These are phyloP conservation scores for Sesia bembeciformis DNA, from an alignment of 2,888 invertebrate genomes.

Conservation along the genomic window DNA sequence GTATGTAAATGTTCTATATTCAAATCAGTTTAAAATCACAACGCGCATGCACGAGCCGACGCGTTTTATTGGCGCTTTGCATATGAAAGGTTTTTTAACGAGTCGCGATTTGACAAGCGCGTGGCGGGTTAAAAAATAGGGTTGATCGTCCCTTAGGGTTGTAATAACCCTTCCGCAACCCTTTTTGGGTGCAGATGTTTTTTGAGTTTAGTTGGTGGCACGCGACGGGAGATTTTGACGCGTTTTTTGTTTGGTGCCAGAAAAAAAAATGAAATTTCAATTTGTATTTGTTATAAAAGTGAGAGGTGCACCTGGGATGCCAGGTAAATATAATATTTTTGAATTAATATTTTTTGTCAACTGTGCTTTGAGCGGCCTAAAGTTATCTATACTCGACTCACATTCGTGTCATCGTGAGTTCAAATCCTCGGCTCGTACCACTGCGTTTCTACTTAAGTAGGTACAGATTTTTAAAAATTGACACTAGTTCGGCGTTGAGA, in stretches of 20 bases:
- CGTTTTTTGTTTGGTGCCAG: slow-evolving; percentile 26
- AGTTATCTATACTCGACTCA: no score
- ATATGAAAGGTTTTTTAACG: slow-evolving; percentile 39
- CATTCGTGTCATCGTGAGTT: no score
- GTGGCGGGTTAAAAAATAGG: slow-evolving; percentile 30
- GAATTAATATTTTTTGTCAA: no score
- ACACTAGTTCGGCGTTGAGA: no score
- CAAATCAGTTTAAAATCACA: slow-evolving; percentile 71
- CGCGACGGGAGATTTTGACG: slow-evolving; percentile 41
- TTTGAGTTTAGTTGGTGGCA: slow-evolving; percentile 45
- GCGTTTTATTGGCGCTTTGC: slow-evolving; percentile 66
- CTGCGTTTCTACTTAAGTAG: no score
- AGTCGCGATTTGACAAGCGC: slow-evolving; percentile 16
- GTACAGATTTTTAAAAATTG: no score
- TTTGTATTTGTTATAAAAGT: not conserved
- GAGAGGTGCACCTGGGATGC: no score
- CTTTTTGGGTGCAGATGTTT: slow-evolving; percentile 57
- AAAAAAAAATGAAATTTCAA: slow-evolving; percentile 1
- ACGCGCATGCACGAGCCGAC: slow-evolving; percentile 65
- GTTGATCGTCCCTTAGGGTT: slow-evolving; percentile 19
- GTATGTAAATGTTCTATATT: slow-evolving; percentile 69
- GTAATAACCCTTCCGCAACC: slow-evolving; percentile 58
- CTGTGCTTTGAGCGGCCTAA: no score
- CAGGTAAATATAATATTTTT: no score
- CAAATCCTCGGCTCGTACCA: no score